Evolutionary conservation across 2,113 vertebrate genomes (phyloP).

Genomic region (Hydropotes inermis): DNA sequence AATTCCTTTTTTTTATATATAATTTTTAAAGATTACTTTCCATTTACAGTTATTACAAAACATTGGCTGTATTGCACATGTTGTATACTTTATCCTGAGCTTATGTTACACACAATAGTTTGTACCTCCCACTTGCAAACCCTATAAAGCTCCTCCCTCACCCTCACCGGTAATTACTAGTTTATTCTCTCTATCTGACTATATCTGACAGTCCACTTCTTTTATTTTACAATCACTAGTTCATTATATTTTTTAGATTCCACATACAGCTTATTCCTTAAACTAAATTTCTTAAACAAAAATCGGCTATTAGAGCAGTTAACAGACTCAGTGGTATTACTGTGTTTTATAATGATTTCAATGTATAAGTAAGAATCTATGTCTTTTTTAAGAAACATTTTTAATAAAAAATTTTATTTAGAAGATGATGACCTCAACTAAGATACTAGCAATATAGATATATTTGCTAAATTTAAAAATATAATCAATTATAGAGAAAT

Average conservation of each 20-base stretch:
- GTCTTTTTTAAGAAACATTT: constrained; percentile 7
- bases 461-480: constrained; percentile 22
- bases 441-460: not conserved
- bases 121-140: not conserved
- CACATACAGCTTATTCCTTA: not conserved
- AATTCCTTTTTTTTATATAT: not conserved
- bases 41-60: not conserved
- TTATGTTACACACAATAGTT: not conserved
- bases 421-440: not conserved
- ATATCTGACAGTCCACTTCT: not conserved
- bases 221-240: not conserved
- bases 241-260: not conserved
- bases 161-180: not conserved
- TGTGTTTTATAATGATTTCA: not conserved
- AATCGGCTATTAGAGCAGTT: not conserved
- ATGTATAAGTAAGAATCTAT: not conserved
- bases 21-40: not conserved
- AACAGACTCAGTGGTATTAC: not conserved
- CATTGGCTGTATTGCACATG: not conserved
- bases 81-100: not conserved
- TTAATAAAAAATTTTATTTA: constrained; percentile 15
- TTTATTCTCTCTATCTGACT: not conserved
- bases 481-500: not conserved
- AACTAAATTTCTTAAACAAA: not conserved
- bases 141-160: not conserved